Evolutionary conservation across 2,888 invertebrate species (phyloP).

Genomic region (Tenodera sinensis): DNA sequence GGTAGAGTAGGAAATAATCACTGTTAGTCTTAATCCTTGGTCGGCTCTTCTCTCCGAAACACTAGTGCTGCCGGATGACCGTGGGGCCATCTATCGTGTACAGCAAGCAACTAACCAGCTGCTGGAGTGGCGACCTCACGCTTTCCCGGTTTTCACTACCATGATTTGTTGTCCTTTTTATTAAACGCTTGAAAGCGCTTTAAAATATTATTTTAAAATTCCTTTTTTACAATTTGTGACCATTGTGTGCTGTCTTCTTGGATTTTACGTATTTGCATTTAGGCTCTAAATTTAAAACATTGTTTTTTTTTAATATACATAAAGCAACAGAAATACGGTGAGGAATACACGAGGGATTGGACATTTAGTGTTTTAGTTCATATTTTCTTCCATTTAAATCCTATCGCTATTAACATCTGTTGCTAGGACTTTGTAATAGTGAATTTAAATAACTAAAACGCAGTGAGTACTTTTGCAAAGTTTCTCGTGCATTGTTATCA

Average conservation of each 20-base stretch:
- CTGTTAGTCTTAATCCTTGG: slow-evolving; percentile 10
- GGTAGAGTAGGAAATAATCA: slow-evolving; percentile 1
- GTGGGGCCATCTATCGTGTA: background rate
- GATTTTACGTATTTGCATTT: background rate
- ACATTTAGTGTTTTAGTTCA: too few species aligned
- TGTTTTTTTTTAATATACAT: background rate
- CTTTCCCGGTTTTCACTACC: background rate
- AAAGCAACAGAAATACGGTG: too few species aligned
- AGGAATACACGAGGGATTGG: too few species aligned
- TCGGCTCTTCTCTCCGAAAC: background rate
- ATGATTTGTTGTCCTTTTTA: background rate
- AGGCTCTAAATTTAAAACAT: background rate
- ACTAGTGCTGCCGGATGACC: background rate
- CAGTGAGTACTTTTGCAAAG: too few species aligned
- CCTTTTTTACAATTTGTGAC: background rate
- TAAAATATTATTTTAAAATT: background rate
- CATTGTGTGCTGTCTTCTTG: background rate
- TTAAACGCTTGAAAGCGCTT: background rate
- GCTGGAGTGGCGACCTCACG: background rate
- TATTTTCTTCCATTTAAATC: too few species aligned
- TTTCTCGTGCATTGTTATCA: too few species aligned
- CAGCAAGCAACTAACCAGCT: background rate
- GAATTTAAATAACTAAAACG: too few species aligned
- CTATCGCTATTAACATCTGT: too few species aligned
- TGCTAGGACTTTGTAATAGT: too few species aligned